Conservation (phyloP, 1,140 invertebrate species). For the Danaus plexippus region DNA sequence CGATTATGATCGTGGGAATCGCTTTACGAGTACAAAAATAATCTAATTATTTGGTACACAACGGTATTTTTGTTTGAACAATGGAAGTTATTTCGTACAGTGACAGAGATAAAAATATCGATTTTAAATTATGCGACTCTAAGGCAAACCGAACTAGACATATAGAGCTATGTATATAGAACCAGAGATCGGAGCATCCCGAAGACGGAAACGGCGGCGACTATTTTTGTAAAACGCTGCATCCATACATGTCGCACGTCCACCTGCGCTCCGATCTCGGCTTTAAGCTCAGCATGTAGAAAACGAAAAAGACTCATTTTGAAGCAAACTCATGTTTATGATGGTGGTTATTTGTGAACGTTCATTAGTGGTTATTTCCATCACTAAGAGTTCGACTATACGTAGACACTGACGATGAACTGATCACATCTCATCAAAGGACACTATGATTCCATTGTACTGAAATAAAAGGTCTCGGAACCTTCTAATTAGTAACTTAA, state of each 20-base stretch:
- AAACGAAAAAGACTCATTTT: constrained; percentile 9
- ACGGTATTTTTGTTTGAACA: too few relatives aligned
- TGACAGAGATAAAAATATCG: too few relatives aligned
- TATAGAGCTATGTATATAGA: constrained; percentile 16
- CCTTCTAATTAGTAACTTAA: too few relatives aligned
- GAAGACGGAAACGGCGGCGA: constrained; percentile 57
- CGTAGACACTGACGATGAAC: too few relatives aligned
- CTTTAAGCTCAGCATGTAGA: constrained; percentile 23
- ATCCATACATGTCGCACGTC: constrained; percentile 36
- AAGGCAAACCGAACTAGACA: too few relatives aligned
- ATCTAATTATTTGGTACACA: too few relatives aligned
- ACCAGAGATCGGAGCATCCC: constrained; percentile 55
- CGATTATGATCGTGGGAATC: constrained; percentile 15
- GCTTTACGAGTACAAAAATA: neutral
- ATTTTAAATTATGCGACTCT: too few relatives aligned
- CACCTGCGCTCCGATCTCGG: constrained; percentile 31
- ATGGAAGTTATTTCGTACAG: too few relatives aligned
- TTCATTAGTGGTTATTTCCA: constrained; percentile 45
- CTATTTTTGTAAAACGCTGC: constrained; percentile 56
- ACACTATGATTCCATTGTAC: too few relatives aligned
- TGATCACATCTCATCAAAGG: too few relatives aligned
- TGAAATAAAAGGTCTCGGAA: too few relatives aligned
- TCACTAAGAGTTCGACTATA: constrained; percentile 3
- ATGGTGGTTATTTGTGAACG: constrained; percentile 9
- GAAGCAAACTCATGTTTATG: constrained; percentile 10